These are phyloP conservation scores for Megalurothrips usitatus DNA, from an alignment of 2,888 invertebrate species.

Conservation along the genomic window DNA sequence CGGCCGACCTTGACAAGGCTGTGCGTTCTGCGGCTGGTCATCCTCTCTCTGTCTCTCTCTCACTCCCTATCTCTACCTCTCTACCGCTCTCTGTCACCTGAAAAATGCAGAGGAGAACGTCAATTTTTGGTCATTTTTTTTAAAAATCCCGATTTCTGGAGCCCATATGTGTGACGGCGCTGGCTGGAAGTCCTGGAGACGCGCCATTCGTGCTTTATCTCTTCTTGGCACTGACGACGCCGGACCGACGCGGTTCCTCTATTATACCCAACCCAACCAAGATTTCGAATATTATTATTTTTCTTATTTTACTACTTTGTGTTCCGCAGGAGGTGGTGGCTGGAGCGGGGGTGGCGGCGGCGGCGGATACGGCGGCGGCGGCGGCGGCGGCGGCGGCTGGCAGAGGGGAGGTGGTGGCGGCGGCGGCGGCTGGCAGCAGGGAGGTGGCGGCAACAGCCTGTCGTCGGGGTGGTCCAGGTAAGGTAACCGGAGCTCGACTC, in stretches of 20 bases:
- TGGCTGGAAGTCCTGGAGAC: no score
- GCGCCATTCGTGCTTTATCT: no score
- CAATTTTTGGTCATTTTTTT: no score
- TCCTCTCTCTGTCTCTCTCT: no score
- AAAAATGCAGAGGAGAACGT: no score
- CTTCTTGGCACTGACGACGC: background rate
- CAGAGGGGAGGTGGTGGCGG: background rate
- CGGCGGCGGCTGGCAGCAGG: background rate
- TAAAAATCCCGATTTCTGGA: no score
- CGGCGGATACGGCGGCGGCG: background rate
- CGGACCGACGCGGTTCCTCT: background rate
- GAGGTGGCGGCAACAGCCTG: background rate
- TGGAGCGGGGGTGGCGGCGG: conserved; percentile 2
- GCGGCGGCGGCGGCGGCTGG: background rate
- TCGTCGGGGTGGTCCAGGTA: conserved; percentile 2
- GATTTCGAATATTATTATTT: background rate
- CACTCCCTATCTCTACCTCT: no score
- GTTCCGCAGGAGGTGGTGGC: background rate
- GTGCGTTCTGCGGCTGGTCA: no score
- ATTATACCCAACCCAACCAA: background rate
- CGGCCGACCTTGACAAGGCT: background rate
- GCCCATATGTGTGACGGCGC: no score
- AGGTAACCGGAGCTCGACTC: background rate
- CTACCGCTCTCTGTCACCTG: no score
- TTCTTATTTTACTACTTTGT: background rate